Conservation (phyloP, 1,140 invertebrate genomes). For the Drosophila ambigua region DNA sequence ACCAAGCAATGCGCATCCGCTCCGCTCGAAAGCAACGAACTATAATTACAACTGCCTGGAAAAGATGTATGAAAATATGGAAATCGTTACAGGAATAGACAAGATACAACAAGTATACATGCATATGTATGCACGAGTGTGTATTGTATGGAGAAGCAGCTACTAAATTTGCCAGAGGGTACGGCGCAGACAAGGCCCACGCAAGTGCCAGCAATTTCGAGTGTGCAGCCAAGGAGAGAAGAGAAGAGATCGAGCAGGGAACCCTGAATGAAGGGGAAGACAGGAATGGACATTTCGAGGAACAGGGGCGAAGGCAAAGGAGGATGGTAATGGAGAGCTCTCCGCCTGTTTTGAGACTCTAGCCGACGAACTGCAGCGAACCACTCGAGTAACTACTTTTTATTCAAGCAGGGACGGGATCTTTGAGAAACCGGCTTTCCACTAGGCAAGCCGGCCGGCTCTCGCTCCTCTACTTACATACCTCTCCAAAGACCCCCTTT, state of each 20-base stretch:
- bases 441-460: constrained; percentile 50
- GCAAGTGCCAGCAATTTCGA: constrained; percentile 33
- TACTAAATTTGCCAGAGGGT: constrained; percentile 36
- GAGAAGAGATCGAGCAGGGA: not conserved
- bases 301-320: not conserved
- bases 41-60: constrained; percentile 37
- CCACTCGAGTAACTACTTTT: constrained; percentile 55
- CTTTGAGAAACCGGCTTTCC: constrained; percentile 61
- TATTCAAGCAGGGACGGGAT: constrained; percentile 38
- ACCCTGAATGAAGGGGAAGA: constrained; percentile 4
- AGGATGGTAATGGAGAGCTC: constrained; percentile 8
- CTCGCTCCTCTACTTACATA: constrained; percentile 2
- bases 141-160: not conserved
- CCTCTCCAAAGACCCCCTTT: constrained; percentile 18
- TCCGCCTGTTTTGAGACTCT: not conserved
- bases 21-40: constrained; percentile 20
- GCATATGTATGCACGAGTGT: constrained; percentile 18
- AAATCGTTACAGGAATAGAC: constrained; percentile 37
- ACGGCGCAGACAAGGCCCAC: not conserved
- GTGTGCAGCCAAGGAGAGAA: constrained; percentile 37
- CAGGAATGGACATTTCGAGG: constrained; percentile 8
- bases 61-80: constrained; percentile 31
- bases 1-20: constrained; percentile 27
- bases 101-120: not conserved
- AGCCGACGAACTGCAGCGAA: constrained; percentile 61